phyloP scores from a whole-genome alignment of 2,888 invertebrate species.

The Salticus scenicus region DNA sequence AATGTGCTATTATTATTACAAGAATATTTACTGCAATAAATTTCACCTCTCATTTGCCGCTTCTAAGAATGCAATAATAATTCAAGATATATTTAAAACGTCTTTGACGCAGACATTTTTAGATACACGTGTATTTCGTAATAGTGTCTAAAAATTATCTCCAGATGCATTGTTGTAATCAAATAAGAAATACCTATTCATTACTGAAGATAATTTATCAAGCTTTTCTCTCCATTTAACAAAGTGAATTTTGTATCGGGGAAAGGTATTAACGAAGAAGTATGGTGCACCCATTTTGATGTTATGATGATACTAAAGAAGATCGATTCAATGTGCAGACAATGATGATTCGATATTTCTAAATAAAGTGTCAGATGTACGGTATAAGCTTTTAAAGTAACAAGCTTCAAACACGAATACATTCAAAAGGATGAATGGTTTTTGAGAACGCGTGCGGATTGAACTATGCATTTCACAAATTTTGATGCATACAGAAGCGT shows the following conservation, averaged over 20 bases:
- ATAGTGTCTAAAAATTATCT: conserved; percentile 25
- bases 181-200: conserved; percentile 64
- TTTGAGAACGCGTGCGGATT: too few species aligned
- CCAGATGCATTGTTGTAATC: conserved; percentile 26
- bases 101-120: too few species aligned
- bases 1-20: too few species aligned
- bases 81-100: too few species aligned
- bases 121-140: too few species aligned
- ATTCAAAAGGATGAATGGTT: too few species aligned
- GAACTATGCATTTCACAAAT: too few species aligned
- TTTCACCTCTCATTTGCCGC: too few species aligned
- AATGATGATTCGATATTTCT: neutral
- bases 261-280: neutral
- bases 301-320: neutral
- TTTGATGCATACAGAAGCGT: too few species aligned
- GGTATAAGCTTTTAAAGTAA: neutral
- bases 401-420: neutral
- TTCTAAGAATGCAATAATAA: too few species aligned
- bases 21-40: too few species aligned
- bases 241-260: neutral
- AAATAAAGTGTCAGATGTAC: neutral
- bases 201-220: conserved; percentile 51
- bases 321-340: neutral
- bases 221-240: conserved; percentile 28
- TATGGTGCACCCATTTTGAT: neutral